These are phyloP conservation scores for Gymnodraco acuticeps DNA, from an alignment of 2,797 vertebrate genomes.

Conservation along the genomic window DNA sequence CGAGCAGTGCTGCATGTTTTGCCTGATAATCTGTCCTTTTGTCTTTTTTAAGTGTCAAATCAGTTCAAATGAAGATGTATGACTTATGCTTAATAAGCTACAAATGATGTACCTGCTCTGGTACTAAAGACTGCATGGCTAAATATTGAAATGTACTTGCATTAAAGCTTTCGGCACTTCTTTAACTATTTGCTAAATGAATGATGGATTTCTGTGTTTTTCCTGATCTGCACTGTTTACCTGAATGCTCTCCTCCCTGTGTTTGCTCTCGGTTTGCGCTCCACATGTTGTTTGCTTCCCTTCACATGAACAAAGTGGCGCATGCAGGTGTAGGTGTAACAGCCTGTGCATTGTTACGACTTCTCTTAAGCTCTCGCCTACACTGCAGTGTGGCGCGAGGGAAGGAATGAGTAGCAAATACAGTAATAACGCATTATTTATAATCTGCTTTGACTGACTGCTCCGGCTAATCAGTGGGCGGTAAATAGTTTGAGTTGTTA, in stretches of 20 bases:
- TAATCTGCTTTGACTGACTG: constrained; percentile 45
- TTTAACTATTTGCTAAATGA: constrained; percentile 1
- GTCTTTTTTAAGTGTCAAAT: constrained; percentile 24
- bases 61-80: constrained; percentile 1
- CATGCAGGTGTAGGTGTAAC: constrained; percentile 57
- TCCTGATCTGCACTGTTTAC: constrained; percentile 3
- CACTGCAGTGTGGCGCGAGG: background rate
- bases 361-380: constrained; percentile 23
- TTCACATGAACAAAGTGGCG: constrained; percentile 28
- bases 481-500: constrained; percentile 36
- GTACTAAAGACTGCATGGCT: constrained; percentile 22
- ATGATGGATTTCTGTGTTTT: background rate
- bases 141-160: background rate
- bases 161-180: constrained; percentile 11
- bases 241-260: constrained; percentile 30
- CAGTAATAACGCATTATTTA: constrained; percentile 17
- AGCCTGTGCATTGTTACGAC: constrained; percentile 44
- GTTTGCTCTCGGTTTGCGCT: constrained; percentile 48
- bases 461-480: constrained; percentile 33
- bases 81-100: background rate
- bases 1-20: constrained; percentile 51
- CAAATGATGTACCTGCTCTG: background rate
- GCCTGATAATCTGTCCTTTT: constrained; percentile 14
- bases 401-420: constrained; percentile 10
- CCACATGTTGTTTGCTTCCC: constrained; percentile 40